Base-by-base conservation (phyloP, 2,113 vertebrate genomes). In the Paradoxurus hermaphroditus region DNA sequence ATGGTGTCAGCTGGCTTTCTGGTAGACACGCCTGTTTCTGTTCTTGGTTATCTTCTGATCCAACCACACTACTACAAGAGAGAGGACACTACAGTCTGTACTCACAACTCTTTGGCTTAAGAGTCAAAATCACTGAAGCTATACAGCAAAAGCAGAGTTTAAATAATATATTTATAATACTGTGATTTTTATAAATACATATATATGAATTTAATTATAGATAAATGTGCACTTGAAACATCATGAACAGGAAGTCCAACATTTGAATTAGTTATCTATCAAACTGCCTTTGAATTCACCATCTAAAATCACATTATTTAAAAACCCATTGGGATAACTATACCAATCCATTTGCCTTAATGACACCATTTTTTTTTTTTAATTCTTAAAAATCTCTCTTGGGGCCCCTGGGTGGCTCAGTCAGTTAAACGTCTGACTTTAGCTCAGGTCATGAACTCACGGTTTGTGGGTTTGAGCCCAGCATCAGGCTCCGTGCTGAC, bases 1-100 rank as follows among this genome's bases (percentile, higher is more conserved):
- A 99, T 0, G 99, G 99, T 93, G 99, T 99, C 53, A 99, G 99
- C 73, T 91, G 96, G 73, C 93, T 72, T 39, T 98, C 97, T 96
- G 97, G 75, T 86, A 94, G 83, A 78, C 31, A 67, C 29, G 98
- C 98, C 25, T 90, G 93, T 34, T 95, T 56, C 79, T 85, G 46
- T 9, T 31, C 78, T 97, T 62, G 46, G 82, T 44, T 68, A 86
- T 97, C 96, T 91, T 90, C 68, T 3, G 77, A 67, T 81, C 96
- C 96, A 94, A 27, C 56, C 6, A n/a, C 93, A 82, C 90, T 97
- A 77, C 91, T 94, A 83, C 34, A 68, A 49, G 15, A 46, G 89
- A 97, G 12, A 92, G n/a, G 36, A 73, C 34, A 93, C 4, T n/a
- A 4, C 3, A 83, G 65, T 67, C 86, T 70, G n/a, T 13, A 72